Conservation (phyloP, 2,888 invertebrate species). For the Embidobia sp. region DNA sequence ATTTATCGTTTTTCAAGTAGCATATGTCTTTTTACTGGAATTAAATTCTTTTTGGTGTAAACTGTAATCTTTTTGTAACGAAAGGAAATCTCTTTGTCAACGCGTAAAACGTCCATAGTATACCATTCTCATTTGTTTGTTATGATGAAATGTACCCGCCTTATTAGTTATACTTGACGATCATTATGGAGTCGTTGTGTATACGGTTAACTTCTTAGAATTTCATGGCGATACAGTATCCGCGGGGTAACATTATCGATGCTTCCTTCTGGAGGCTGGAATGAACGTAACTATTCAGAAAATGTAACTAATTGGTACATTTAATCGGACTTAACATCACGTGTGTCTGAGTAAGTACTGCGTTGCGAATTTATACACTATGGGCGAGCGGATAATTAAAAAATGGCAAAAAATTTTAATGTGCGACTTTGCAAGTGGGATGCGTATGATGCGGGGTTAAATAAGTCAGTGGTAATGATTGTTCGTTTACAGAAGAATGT, state of each 20-base stretch:
- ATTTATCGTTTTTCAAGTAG: too few relatives aligned
- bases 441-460: constrained; percentile 8
- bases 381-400: constrained; percentile 12
- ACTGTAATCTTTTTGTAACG: too few relatives aligned
- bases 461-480: constrained; percentile 22
- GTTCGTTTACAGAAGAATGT: constrained; percentile 19
- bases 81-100: too few relatives aligned
- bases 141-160: constrained; percentile 28
- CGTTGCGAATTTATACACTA: constrained; percentile 26
- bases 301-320: constrained; percentile 59
- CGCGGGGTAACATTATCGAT: constrained; percentile 37
- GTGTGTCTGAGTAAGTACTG: constrained; percentile 12
- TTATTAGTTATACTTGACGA: constrained; percentile 35
- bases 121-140: constrained; percentile 24
- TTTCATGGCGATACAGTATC: constrained; percentile 38
- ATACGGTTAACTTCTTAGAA: constrained; percentile 20
- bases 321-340: constrained; percentile 51
- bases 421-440: constrained; percentile 2
- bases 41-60: too few relatives aligned
- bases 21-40: too few relatives aligned
- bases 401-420: constrained; percentile 22
- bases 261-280: constrained; percentile 39
- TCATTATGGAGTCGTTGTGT: constrained; percentile 29
- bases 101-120: too few relatives aligned
- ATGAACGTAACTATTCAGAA: constrained; percentile 50